Base-by-base conservation (phyloP, 2,797 vertebrate species). In the Luscinia luscinia region DNA sequence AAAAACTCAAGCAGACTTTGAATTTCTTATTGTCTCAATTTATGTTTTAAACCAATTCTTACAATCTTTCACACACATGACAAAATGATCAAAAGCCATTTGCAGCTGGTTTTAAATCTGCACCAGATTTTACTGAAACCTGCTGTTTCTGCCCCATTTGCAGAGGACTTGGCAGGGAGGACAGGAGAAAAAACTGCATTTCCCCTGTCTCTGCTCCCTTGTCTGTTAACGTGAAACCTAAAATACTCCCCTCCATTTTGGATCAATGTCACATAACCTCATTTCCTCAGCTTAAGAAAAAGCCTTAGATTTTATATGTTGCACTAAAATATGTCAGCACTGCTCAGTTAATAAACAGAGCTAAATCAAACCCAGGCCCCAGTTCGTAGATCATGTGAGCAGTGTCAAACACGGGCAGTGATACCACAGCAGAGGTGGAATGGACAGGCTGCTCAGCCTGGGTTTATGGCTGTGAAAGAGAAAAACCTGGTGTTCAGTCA, bases 241-340 rank as follows among this genome's bases (percentile, higher is more conserved):
- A 97, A 97, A 94, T 93, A 91, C 89, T 96, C 94, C 90, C 95
- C 94, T 95, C 95, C 95, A 96, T 96, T 95, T 95, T 97, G 96
- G 94, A 97, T 97, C 97, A 97, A 96, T 96, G 94, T 97, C 95
- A 95, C 94, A 97, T 96, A 96, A 97, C 96, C 96, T 97, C 96
- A 97, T 97, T 97, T 97, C 96, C 97, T 97, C 96, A 94, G 95
- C 96, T 97, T 97, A 96, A 95, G 96, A 95, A 97, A 97, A 96
- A 95, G 95, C 96, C 92, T 96, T 96, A 94, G 94, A 94, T 97
- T 96, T 96, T 97, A 97, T 97, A 97, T 73, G 92, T 96, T 95
- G 95, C 96, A 97, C 95, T 97, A 97, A 97, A 97, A 97, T 94
- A 95, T 97, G 97, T 97, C 97, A 96, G 91, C 96, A 93, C 92